Conservation (phyloP, 2,888 invertebrate species). For the Clepsis dumicolana region DNA sequence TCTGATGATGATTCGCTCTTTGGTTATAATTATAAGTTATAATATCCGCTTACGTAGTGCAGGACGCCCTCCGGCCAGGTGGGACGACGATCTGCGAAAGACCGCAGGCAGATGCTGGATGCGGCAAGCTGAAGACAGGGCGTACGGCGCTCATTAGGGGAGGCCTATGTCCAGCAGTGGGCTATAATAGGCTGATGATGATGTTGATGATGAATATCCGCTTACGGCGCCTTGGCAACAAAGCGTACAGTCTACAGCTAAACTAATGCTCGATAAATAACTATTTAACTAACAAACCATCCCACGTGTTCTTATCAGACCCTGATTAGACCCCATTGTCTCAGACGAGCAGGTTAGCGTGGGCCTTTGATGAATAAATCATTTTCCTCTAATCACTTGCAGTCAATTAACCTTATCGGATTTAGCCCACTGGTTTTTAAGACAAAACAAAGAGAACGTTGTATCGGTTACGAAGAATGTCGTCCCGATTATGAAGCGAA, state of each 20-base stretch:
- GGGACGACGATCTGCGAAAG: no score
- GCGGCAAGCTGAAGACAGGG: no score
- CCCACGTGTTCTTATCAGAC: conserved; percentile 53
- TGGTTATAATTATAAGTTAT: no score
- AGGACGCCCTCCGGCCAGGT: no score
- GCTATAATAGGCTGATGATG: no score
- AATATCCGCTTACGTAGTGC: no score
- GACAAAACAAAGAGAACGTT: conserved; percentile 32
- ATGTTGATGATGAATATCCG: no score
- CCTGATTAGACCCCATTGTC: conserved; percentile 69
- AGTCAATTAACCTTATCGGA: conserved; percentile 47
- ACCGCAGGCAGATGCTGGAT: no score
- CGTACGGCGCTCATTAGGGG: no score
- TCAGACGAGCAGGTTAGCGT: conserved; percentile 55
- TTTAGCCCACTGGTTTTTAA: conserved; percentile 32
- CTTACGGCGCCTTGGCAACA: no score
- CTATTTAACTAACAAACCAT: conserved; percentile 32
- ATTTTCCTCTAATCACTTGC: conserved; percentile 54
- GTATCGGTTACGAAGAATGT: conserved; percentile 25
- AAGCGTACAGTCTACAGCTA: neutral
- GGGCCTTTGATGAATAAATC: conserved; percentile 60
- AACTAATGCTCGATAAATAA: neutral
- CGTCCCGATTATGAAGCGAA: neutral
- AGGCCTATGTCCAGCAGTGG: no score
- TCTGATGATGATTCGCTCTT: no score